Evolutionary conservation across 2,888 invertebrate species (phyloP), one percentile per base, ranked within the genome.

Genomic region (Xanthia icteritia): DNA sequence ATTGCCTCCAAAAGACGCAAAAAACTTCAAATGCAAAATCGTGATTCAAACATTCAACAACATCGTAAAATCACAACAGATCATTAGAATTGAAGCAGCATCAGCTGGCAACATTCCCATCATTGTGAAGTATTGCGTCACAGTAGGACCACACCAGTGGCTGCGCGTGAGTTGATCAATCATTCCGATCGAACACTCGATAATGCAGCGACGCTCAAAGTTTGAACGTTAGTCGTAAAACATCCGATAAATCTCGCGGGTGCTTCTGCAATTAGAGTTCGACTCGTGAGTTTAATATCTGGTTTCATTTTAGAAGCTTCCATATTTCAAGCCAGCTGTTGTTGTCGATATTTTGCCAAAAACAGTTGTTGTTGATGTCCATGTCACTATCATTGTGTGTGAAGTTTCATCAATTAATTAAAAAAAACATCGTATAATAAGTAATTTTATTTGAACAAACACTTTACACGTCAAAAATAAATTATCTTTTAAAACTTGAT

Each of bases 91-190:
- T 76, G 68, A 75, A 80, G 51, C 76, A 83, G 76, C 78, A 85
- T 75, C 80, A 78, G 75, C 78, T 81, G 81, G 54, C 77, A 81
- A 63, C 74, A 84, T 82, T 86, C 82, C 77, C 84, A 83, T 77
- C 84, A 81, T 81, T 86, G 82, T 85, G 77, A 74, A 84, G 83
- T 84, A 81, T 89, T 89, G 87, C 89, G 83, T 86, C 88, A 89
- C 84, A 73, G 81, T 78, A 79, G 70, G 87, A 85, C 92, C 91
- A 91, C 92, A 92, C 91, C 89, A 84, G 85, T 84, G 83, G 85
- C 81, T 82, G 85, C 87, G 89, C 90, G 89, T 87, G 90, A 89
- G 88, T 85, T 87, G 88, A 92, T 92, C 91, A 90, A 91, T 91
- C 90, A 91, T 89, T 89, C 86, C 81, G 88, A 92, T 92, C 86